Percentiles rank a stretch among this genome's conserved stretches.
Conservation (phyloP, 2,797 vertebrate genomes). For the Sebastes aleutianus region DNA sequence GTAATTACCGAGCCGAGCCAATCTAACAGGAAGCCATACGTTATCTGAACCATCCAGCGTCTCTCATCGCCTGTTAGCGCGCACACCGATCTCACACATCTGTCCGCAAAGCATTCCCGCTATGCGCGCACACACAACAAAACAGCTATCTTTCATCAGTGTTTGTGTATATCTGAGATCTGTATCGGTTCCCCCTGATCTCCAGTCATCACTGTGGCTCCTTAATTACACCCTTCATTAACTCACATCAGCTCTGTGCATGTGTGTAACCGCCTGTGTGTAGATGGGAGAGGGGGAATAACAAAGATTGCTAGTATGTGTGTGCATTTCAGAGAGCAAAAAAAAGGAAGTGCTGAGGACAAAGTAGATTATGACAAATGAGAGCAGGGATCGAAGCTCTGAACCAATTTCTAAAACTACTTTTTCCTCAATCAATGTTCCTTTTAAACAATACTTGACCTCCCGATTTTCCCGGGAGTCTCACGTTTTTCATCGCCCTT, state of each 20-base stretch:
- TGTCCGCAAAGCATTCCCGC: constrained; percentile 41
- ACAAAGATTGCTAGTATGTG: constrained; percentile 32
- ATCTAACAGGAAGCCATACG: constrained; percentile 67
- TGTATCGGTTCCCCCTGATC: constrained; percentile 73
- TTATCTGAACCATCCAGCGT: constrained; percentile 63
- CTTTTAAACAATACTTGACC: constrained; percentile 26
- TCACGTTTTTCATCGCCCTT: too few relatives aligned
- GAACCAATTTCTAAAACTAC: constrained; percentile 71
- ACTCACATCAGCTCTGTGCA: constrained; percentile 71
- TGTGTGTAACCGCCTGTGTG: constrained; percentile 42
- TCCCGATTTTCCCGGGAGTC: too few relatives aligned
- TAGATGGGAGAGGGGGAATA: neutral
- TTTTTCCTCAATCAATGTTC: constrained; percentile 62
- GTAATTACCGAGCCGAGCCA: constrained; percentile 52
- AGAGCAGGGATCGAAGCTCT: constrained; percentile 57
- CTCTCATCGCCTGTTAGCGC: constrained; percentile 43
- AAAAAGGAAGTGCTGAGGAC: neutral
- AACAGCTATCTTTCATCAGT: constrained; percentile 73
- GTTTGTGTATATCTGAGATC: constrained; percentile 78
- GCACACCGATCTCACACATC: constrained; percentile 40
- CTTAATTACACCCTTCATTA: constrained; percentile 84
- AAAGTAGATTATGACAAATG: constrained; percentile 74
- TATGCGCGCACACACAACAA: constrained; percentile 15
- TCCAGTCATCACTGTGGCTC: constrained; percentile 77
- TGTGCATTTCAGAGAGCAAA: constrained; percentile 4